These are phyloP conservation scores for Aurelia sp. DNA, from an alignment of 30 jellyfish, hydroid and myxozoan species.

Conservation along the genomic window DNA sequence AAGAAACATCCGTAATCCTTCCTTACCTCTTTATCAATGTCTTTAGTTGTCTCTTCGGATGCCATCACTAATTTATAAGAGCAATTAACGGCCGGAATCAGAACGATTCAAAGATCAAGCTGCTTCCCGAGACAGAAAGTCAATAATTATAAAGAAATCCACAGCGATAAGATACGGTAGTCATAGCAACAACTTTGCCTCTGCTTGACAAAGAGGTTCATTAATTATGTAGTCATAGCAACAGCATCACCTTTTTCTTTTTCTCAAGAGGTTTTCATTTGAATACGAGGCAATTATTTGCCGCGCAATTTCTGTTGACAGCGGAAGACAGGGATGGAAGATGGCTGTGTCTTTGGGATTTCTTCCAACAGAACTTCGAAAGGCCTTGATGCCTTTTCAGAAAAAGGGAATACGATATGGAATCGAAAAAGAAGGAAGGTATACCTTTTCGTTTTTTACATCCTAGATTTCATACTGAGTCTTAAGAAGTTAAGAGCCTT, in stretches of 20 bases:
- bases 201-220: background rate
- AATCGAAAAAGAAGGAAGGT: slow-evolving; percentile 85
- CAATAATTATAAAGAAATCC: background rate
- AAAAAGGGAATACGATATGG: slow-evolving; percentile 88
- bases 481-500: too few relatives aligned
- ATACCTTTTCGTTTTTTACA: background rate
- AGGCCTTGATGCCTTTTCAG: slow-evolving; percentile 79
- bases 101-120: background rate
- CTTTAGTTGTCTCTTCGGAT: slow-evolving; percentile 1
- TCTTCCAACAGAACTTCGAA: slow-evolving; percentile 68
- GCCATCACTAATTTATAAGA: background rate
- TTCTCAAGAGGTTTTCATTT: background rate
- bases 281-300: too few relatives aligned
- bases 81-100: too few relatives aligned
- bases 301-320: background rate
- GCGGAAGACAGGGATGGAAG: background rate
- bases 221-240: background rate
- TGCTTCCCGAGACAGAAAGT: background rate
- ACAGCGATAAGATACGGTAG: background rate
- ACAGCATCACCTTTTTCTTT: background rate
- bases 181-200: background rate
- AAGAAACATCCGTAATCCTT: too few relatives aligned
- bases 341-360: slow-evolving; percentile 53
- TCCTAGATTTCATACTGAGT: too few relatives aligned
- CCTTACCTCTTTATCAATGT: background rate